Evolutionary conservation across 2,113 vertebrate genomes (phyloP).

Genomic region (Panthera uncia): DNA sequence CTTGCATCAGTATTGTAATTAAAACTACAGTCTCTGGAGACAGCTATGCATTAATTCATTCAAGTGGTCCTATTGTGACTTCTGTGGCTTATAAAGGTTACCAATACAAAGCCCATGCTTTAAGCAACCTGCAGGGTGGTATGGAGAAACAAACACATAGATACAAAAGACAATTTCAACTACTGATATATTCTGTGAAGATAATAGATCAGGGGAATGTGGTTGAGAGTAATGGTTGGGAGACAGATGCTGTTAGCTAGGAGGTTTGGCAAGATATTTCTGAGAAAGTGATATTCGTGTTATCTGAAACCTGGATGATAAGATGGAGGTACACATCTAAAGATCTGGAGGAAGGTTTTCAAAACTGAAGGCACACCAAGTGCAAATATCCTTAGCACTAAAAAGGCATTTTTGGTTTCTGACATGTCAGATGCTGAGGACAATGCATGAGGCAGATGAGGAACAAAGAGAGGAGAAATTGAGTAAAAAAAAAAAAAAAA

Average conservation of each 20-base stretch:
- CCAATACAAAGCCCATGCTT: not conserved
- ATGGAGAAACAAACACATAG: not conserved
- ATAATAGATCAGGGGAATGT: not conserved
- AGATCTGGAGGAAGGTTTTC: not conserved
- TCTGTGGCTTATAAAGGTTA: not conserved
- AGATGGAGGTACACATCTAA: not conserved
- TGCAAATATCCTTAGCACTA: not conserved
- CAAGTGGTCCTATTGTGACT: not conserved
- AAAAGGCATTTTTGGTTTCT: not conserved
- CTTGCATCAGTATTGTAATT: not conserved
- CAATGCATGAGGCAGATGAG: not conserved
- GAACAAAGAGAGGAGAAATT: not conserved
- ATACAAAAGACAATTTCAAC: not conserved
- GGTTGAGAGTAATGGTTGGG: not conserved
- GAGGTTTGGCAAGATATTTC: not conserved
- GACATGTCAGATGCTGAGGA: not conserved
- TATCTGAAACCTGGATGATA: not conserved
- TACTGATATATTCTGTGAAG: not conserved
- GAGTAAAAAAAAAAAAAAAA: not conserved
- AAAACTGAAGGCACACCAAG: not conserved
- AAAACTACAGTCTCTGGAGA: not conserved
- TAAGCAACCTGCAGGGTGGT: not conserved
- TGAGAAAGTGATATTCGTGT: not conserved
- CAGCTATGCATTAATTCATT: not conserved
- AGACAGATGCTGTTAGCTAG: not conserved